phyloP scores from a whole-genome alignment of 2,113 vertebrate genomes.

The Ciconia boyciana region DNA sequence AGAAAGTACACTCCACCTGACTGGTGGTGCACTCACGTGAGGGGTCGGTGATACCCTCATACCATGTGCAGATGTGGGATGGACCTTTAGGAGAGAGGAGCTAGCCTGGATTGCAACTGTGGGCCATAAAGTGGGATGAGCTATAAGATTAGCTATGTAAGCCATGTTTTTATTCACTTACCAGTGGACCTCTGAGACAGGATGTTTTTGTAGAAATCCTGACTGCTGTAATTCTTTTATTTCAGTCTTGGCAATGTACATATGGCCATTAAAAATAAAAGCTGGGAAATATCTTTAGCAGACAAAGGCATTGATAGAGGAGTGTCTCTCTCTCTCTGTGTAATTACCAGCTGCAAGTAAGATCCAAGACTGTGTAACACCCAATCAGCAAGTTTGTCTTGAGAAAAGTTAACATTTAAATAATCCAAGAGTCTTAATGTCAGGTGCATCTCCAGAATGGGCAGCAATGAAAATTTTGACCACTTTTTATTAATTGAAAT shows the following conservation, averaged over 20 bases:
- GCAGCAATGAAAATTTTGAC: not conserved
- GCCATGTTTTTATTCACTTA: not conserved
- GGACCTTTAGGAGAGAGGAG: not conserved
- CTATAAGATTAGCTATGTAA: not conserved
- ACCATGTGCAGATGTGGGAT: not conserved
- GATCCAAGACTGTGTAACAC: not conserved
- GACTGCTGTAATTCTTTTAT: not conserved
- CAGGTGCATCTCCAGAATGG: not conserved
- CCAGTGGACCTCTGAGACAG: not conserved
- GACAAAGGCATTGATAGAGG: not conserved
- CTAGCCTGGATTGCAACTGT: not conserved
- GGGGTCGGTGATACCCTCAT: fast-evolving
- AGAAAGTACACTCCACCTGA: not conserved
- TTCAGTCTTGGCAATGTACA: not conserved
- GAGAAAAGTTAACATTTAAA: not conserved
- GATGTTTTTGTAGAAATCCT: not conserved
- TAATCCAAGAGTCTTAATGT: not conserved
- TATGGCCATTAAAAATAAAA: not conserved
- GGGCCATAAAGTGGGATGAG: not conserved
- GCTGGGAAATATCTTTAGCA: not conserved
- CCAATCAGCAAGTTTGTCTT: not conserved
- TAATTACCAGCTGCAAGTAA: not conserved
- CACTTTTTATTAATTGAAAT: not conserved
- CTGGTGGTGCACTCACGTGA: not conserved
- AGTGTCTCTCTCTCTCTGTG: not conserved